A percentile compares a stretch with the other conserved stretches of the same genome.
phyloP scores from a whole-genome alignment of 2,888 invertebrate genomes.

The Adelphocoris suturalis region DNA sequence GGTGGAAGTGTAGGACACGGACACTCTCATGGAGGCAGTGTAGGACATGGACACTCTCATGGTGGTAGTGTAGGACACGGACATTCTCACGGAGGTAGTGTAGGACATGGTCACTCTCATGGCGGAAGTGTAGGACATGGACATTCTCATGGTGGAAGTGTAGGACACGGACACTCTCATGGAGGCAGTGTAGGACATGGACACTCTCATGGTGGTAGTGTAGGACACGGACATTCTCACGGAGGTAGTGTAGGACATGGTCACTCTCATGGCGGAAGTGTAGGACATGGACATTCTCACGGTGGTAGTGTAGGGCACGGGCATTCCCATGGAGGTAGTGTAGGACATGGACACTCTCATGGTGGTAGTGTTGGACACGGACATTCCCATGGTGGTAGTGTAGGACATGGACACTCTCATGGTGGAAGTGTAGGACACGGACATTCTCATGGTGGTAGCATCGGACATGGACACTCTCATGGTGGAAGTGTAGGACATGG shows the following conservation, averaged over 20 bases:
- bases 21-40: conserved; percentile 81
- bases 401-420: conserved; percentile 74
- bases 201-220: conserved; percentile 74
- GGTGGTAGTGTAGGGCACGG: conserved; percentile 72
- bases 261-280: conserved; percentile 74
- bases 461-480: conserved; percentile 74
- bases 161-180: conserved; percentile 76
- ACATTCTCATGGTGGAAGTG: conserved; percentile 76
- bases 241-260: conserved; percentile 74
- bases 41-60: conserved; percentile 74
- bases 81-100: conserved; percentile 73
- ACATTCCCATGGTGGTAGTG: conserved; percentile 74
- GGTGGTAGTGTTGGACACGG: conserved; percentile 75
- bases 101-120: conserved; percentile 75
- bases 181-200: conserved; percentile 73
- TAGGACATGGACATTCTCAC: conserved; percentile 73
- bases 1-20: conserved; percentile 85
- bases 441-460: conserved; percentile 73
- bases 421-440: conserved; percentile 73
- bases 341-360: conserved; percentile 75
- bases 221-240: conserved; percentile 75
- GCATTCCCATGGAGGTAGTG: conserved; percentile 74
- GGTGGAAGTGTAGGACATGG: conserved; percentile 73
- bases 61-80: conserved; percentile 73
- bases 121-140: conserved; percentile 75